Evolutionary conservation across 2,113 vertebrate species (phyloP).

Genomic region (Lycocorax pyrrhopterus): DNA sequence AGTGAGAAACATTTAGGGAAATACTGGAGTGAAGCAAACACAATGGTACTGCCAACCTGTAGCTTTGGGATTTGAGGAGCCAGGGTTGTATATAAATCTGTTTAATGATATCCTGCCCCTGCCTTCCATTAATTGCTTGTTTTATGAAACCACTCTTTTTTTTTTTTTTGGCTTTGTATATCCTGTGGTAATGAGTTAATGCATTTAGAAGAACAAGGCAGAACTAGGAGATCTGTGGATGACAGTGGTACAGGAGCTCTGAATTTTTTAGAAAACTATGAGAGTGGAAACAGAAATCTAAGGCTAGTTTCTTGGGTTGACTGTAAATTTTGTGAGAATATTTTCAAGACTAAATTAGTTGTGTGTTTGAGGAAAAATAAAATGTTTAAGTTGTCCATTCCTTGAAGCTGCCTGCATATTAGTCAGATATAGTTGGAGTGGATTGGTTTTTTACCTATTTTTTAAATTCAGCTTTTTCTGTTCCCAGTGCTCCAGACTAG

Average conservation of each 20-base stretch:
- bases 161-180: background rate
- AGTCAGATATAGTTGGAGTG: background rate
- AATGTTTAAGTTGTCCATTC: background rate
- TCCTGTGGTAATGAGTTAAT: background rate
- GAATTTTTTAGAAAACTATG: background rate
- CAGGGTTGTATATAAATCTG: background rate
- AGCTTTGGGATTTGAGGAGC: slow-evolving; percentile 4
- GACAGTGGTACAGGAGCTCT: background rate
- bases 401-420: background rate
- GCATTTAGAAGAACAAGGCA: background rate
- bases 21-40: background rate
- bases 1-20: background rate
- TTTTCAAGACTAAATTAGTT: slow-evolving; percentile 4
- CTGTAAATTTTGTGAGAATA: background rate
- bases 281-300: background rate
- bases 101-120: background rate
- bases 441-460: background rate
- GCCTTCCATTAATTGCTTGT: background rate
- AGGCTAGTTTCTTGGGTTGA: background rate
- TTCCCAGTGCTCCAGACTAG: background rate
- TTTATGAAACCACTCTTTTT: background rate
- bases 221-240: background rate
- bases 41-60: background rate
- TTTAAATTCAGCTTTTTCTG: background rate
- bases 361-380: background rate